Base-by-base conservation (phyloP, 2,888 invertebrate species). In the Cephus nigrinus region DNA sequence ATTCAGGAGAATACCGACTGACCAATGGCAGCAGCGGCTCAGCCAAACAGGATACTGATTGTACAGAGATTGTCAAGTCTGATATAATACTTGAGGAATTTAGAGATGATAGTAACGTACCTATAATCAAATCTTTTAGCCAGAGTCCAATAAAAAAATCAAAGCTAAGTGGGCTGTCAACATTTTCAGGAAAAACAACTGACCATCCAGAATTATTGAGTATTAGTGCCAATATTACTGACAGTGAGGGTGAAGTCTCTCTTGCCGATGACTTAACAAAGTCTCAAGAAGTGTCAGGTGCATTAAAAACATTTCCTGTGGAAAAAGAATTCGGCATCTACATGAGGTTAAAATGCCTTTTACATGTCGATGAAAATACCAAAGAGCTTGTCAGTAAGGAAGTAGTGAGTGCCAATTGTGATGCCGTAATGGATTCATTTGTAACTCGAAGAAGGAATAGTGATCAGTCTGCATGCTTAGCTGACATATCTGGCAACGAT, bases 401-500 rank as follows among this genome's bases (percentile, higher is more conserved):
- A 76, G 31, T 91, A 31, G 80, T 83, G 0, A 79, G 79, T 4
- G 87, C 88, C 0, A 82, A 88, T 0, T 90, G 90, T 73, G 89
- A 90, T n/a, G 34, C 30, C 9, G 73, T 74, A 4, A 84, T 86
- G 23, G 69, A 84, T 4, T 80, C 83, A 4, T 55, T 55, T 55
- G 36, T 82, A 15, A 75, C 74, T 4, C 80, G 83, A 15, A 81
- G 84, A 23, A 85, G 77, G 79, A 82, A 76, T 69, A 86, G 85
- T 36, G 89, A 90, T 73, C 85, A 83, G 0, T 90, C 87, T 0
- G 83, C 86, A 1, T 88, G 84, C 4, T 73, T 90, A 3, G 90
- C 89, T 11, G 91, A 91, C 69, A 89, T 91, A 30, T 91, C 91
- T 12, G 88, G 86, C 5, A 89, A 88, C 76, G 91, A 89, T 4